Evolutionary conservation across 2,113 vertebrate genomes (phyloP).

Genomic region (Myiozetetes cayanensis): DNA sequence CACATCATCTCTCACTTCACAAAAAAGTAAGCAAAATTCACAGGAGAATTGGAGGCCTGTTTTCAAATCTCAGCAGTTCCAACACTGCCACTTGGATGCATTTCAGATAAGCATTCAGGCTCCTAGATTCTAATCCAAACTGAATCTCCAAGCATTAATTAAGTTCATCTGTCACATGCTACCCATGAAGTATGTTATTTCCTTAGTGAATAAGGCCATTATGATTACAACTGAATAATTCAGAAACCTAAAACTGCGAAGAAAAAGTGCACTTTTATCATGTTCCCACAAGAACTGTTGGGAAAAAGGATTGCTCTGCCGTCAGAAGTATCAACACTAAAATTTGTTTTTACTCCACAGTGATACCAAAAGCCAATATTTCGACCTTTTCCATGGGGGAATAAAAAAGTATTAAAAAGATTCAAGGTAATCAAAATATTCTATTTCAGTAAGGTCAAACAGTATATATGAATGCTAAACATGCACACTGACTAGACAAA

Average conservation of each 20-base stretch:
- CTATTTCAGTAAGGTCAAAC: background rate
- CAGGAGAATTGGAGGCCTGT: background rate
- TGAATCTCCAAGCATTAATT: conserved; percentile 43
- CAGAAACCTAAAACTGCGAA: conserved; percentile 12
- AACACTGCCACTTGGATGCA: background rate
- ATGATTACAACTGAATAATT: conserved; percentile 37
- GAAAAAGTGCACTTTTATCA: background rate
- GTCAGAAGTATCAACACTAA: background rate
- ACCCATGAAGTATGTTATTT: conserved; percentile 38
- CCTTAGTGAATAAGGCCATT: conserved; percentile 7
- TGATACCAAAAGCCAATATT: background rate
- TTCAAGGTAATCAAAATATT: background rate
- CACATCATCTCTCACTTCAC: background rate
- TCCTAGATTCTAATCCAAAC: conserved; percentile 23
- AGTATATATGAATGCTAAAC: background rate
- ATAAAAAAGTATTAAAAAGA: background rate
- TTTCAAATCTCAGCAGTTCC: conserved; percentile 15
- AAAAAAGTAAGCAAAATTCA: background rate
- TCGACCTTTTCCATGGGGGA: background rate
- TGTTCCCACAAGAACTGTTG: background rate
- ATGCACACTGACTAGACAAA: background rate
- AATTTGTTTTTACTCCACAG: background rate
- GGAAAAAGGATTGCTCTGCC: background rate
- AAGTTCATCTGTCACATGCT: conserved; percentile 49
- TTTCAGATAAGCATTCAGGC: background rate